Evolutionary conservation across 2,113 vertebrate species (phyloP).

Genomic region (Ornithorhynchus anatinus): DNA sequence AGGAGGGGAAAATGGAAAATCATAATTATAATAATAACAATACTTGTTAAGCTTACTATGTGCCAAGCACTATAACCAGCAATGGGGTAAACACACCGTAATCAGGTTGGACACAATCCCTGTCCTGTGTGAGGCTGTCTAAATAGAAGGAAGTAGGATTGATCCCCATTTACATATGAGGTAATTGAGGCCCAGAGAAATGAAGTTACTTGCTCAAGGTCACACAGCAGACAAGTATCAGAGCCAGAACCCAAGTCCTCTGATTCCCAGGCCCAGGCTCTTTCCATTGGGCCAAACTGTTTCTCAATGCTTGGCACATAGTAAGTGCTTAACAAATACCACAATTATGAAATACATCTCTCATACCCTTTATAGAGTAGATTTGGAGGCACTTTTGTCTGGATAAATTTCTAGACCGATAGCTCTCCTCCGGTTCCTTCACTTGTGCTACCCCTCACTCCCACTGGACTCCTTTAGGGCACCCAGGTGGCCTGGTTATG

Average conservation of each 20-base stretch:
- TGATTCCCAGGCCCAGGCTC: background rate
- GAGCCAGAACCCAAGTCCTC: too few relatives aligned
- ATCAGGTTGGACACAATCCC: background rate
- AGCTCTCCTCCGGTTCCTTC: background rate
- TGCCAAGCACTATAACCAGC: background rate
- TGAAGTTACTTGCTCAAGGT: too few relatives aligned
- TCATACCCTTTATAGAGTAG: too few relatives aligned
- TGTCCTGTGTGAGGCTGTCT: background rate
- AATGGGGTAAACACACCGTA: background rate
- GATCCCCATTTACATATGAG: too few relatives aligned
- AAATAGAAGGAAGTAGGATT: background rate
- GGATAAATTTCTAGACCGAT: constrained; percentile 5
- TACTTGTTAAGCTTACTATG: background rate
- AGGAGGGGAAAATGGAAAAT: constrained; percentile 31
- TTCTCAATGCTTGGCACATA: too few relatives aligned
- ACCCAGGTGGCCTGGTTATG: too few relatives aligned
- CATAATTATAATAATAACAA: too few relatives aligned
- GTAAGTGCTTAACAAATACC: too few relatives aligned
- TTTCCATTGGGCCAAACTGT: background rate
- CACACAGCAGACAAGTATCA: too few relatives aligned
- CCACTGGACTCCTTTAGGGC: too few relatives aligned
- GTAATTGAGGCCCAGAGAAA: too few relatives aligned
- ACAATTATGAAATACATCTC: too few relatives aligned
- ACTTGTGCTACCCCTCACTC: background rate
- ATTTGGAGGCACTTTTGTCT: constrained; percentile 35